A percentile compares a stretch with the other conserved stretches of the same genome.
phyloP scores from a whole-genome alignment of 2,797 vertebrate species.

The Spheniscus humboldti region DNA sequence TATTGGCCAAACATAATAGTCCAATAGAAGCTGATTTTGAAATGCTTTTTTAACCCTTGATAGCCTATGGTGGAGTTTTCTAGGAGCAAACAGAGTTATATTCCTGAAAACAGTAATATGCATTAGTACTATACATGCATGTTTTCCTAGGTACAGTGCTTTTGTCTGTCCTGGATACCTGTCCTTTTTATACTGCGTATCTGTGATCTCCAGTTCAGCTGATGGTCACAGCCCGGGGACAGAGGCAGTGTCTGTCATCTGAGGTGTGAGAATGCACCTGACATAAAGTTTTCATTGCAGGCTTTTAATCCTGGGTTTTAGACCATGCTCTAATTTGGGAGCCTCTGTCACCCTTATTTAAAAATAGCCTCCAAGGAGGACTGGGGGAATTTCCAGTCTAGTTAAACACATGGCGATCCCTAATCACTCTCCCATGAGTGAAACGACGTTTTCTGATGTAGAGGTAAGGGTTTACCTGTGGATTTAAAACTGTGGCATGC shows the following conservation, averaged over 20 bases:
- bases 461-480: neutral
- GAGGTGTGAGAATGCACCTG: neutral
- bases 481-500: neutral
- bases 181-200: neutral
- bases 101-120: neutral
- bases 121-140: neutral
- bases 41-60: constrained; percentile 37
- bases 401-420: neutral
- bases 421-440: neutral
- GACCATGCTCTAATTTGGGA: neutral
- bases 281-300: neutral
- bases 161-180: neutral
- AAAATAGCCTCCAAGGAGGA: neutral
- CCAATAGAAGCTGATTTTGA: constrained; percentile 40
- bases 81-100: neutral
- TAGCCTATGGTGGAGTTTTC: neutral
- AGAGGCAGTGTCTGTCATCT: neutral
- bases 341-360: neutral
- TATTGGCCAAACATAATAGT: constrained; percentile 64
- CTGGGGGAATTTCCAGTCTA: neutral
- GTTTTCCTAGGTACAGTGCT: neutral
- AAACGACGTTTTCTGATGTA: neutral
- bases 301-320: neutral
- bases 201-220: neutral
- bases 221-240: neutral